Percentiles rank a stretch among this genome's conserved stretches.
Evolutionary conservation across 2,797 vertebrate genomes (phyloP).

Genomic region (Amazonetta brasiliensis): DNA sequence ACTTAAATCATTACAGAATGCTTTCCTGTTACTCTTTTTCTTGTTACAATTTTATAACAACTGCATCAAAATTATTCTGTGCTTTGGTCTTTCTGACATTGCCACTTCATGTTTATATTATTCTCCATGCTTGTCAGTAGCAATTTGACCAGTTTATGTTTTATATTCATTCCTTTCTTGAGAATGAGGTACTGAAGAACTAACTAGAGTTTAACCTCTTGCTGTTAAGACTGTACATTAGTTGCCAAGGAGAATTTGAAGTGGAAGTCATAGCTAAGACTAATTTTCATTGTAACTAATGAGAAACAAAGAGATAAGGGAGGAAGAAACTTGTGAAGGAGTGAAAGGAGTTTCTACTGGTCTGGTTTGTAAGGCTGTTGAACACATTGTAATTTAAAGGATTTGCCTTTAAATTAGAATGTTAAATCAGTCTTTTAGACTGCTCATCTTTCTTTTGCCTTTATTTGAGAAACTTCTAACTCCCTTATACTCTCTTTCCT

Average conservation of each 20-base stretch:
- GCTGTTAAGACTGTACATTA: background rate
- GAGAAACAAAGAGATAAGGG: background rate
- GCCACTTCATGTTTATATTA: background rate
- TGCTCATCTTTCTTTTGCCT: background rate
- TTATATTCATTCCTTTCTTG: background rate
- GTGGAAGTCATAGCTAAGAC: background rate
- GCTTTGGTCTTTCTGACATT: background rate
- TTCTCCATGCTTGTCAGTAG: background rate
- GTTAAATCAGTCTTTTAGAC: background rate
- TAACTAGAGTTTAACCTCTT: background rate
- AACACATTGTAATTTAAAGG: background rate
- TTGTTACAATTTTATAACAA: background rate
- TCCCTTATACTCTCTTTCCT: background rate
- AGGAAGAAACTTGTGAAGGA: background rate
- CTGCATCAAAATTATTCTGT: background rate
- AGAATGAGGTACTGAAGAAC: background rate
- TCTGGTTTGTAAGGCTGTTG: background rate
- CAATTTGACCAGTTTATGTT: background rate
- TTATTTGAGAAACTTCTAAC: background rate
- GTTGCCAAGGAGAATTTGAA: background rate
- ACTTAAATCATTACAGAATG: background rate
- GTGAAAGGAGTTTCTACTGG: background rate
- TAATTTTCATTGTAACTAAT: background rate
- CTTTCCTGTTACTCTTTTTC: background rate
- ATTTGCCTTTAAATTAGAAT: background rate